Base-by-base conservation (phyloP, 2,113 vertebrate genomes). In the Eulemur macaco region DNA sequence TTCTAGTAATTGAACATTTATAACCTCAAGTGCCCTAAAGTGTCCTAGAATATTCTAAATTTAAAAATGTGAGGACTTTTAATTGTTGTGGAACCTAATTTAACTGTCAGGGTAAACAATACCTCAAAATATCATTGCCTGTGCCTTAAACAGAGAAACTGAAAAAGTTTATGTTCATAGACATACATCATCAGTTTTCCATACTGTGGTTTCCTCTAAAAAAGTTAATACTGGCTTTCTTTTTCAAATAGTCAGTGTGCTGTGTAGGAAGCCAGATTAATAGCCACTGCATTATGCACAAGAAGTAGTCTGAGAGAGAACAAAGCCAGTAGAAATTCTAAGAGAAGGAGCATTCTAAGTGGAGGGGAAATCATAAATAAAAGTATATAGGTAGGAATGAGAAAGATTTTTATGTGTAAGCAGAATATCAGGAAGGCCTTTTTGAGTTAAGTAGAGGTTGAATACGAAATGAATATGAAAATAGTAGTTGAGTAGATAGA, bases 231-330 rank as follows among this genome's bases (percentile, higher is more conserved):
- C 34, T 84, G 25, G 7, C 39, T 95, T 97, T 87, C 84, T 86
- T 95, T 95, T 73, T 94, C 20, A 88, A 31, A 37, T 94, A 88
- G 69, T 89, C 47, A 93, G 23, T 89, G 18, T 96, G 74, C 60
- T 66, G 0, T 76, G 1, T 95, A 80, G 71, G 89, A 81, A 71
- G 56, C 37, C 29, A 86, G 78, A 88, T 63, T 63, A 82, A 85
- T 83, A 81, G 18, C 27, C 21, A 42, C 45, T 85, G 52, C 25
- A 71, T 92, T 78, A 3, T 60, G 82, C 37, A 37, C 73, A 27
- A 69, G 25, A 92, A 92, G 7, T 84, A 39, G 60, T 63, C 60
- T 86, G 39, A 81, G 34, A 80, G 9, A 69, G 31, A 84, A 63
- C 10, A 89, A 91, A 89, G 31, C 54, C 47, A 56, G 71, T 54